Base-by-base conservation (phyloP, 2,797 vertebrate genomes). In the Balearica regulorum region DNA sequence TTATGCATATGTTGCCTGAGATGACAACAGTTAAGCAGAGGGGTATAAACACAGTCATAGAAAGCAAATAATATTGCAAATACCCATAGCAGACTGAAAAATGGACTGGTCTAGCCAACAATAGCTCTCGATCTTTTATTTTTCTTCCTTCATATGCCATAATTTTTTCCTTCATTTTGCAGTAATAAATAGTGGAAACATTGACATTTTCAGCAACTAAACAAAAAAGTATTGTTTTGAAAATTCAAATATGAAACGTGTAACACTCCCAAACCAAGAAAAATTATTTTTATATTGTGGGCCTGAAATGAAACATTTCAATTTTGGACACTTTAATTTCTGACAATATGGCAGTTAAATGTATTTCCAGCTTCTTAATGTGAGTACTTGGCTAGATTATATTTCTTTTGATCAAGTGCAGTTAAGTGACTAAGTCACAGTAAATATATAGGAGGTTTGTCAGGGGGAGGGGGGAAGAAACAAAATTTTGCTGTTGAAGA, bases 391-490 rank as follows among this genome's bases (percentile, higher is more conserved):
- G 9, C 28, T 62, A 72, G 15, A 69, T 61, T n/a, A n/a, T 44
- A 57, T 71, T 85, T 88, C n/a, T 76, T 79, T 72, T 29, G 25
- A 72, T 48, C 4, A 66, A 39, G 9, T 25, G 3, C 13, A 79
- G 31, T 55, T 72, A 51, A 58, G 10, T 18, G 44, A 35, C 9
- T 61, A 33, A 69, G 22, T 28, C 48, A 11, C 15, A 46, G 68
- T 7, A 72, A 68, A 87, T 87, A 53, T 55, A 31, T 3, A 25
- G 24, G 25, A 44, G 3, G 3, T 46, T 78, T 89, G 5, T 71
- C 10, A 4, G 6, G 4, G 2, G 16, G 29, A 10, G 4, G 6
- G 4, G 2, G 16, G 29, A 10, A 35, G n/a, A 28, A 12, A 35
- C 20, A 29, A 16, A 4, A 26, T 5, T 11, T 33, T 58, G 8